A percentile compares a stretch with the other conserved stretches of the same genome.
Conservation (phyloP, 2,888 invertebrate genomes). For the Entomobrya proxima region DNA sequence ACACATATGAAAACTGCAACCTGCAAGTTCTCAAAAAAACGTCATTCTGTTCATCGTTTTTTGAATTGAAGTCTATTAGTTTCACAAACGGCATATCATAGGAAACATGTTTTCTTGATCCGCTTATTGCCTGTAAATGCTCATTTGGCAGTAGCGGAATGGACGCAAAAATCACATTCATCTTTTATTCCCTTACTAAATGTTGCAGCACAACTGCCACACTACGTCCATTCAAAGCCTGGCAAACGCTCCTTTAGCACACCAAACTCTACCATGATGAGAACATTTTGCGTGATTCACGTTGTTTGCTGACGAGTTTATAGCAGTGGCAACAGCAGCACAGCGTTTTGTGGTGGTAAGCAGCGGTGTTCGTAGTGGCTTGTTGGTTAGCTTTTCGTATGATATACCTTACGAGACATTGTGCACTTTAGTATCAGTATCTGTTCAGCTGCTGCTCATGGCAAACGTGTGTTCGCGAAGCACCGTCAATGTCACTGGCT, state of each 20-base stretch:
- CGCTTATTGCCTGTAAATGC: slow-evolving; percentile 7
- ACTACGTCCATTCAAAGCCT: slow-evolving; percentile 17
- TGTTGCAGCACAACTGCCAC: neutral
- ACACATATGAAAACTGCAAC: no score
- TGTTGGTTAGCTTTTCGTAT: neutral
- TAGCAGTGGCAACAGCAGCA: slow-evolving; percentile 12
- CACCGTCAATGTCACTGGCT: slow-evolving; percentile 31
- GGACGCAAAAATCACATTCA: neutral
- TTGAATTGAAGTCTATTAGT: slow-evolving; percentile 12
- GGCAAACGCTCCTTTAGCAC: neutral
- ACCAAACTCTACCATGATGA: neutral
- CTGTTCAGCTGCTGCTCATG: slow-evolving; percentile 57
- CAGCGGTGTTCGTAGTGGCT: neutral
- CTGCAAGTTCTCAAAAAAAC: no score
- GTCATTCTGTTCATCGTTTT: no score
- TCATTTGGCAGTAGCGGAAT: neutral
- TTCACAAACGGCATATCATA: neutral
- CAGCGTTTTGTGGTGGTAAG: slow-evolving; percentile 29
- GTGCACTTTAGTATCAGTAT: slow-evolving; percentile 50
- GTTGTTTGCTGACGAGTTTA: slow-evolving; percentile 22
- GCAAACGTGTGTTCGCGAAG: slow-evolving; percentile 49
- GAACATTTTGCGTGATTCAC: neutral
- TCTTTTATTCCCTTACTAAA: slow-evolving; percentile 4
- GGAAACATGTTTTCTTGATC: slow-evolving; percentile 32
- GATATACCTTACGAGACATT: slow-evolving; percentile 48